Evolutionary conservation across 2,888 invertebrate species (phyloP).

Genomic region (Glaucopsyche alexis): DNA sequence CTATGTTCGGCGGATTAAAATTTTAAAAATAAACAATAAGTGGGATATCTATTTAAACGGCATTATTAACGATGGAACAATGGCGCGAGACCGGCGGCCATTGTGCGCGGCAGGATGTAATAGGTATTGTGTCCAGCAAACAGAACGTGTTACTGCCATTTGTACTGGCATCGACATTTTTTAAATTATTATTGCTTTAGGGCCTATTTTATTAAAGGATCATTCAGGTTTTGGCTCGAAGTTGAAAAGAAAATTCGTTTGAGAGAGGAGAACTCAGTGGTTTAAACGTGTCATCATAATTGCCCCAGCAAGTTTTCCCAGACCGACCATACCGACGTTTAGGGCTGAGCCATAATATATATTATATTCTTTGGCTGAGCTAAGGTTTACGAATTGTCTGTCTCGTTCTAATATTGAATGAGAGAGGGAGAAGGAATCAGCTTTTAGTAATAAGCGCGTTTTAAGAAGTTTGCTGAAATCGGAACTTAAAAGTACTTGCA

Average conservation of each 20-base stretch:
- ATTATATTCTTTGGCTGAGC: too few relatives aligned
- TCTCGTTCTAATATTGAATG: too few relatives aligned
- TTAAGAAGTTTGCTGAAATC: too few relatives aligned
- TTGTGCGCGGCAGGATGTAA: slow-evolving; percentile 76
- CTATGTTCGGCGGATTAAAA: background rate
- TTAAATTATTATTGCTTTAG: background rate
- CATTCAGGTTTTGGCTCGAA: background rate
- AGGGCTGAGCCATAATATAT: too few relatives aligned
- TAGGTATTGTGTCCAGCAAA: slow-evolving; percentile 71
- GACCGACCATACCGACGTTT: too few relatives aligned
- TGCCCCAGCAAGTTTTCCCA: too few relatives aligned
- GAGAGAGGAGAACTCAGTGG: background rate
- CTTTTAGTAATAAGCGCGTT: too few relatives aligned
- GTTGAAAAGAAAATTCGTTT: background rate
- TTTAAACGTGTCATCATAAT: too few relatives aligned
- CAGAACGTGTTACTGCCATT: slow-evolving; percentile 62
- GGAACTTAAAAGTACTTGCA: too few relatives aligned
- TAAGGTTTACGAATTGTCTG: too few relatives aligned
- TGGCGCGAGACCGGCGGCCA: slow-evolving; percentile 59
- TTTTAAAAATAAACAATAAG: slow-evolving; percentile 21
- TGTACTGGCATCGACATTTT: background rate
- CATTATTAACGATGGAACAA: slow-evolving; percentile 55
- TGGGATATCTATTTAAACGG: slow-evolving; percentile 24
- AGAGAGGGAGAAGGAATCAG: too few relatives aligned
- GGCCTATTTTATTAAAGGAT: background rate